phyloP scores from a whole-genome alignment of 1,140 invertebrate genomes.

The Scaptomyza pallida region DNA sequence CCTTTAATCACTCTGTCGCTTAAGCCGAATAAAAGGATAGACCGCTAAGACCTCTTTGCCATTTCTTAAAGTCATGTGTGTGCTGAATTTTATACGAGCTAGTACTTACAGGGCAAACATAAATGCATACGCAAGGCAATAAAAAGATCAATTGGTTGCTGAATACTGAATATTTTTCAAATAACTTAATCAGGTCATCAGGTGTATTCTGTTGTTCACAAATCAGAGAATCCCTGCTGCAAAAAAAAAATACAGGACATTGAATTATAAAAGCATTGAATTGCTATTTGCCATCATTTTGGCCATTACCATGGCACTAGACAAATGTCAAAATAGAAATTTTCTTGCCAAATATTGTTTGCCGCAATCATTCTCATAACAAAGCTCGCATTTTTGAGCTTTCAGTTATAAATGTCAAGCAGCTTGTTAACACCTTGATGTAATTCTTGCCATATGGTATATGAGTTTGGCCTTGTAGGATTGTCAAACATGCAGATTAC shows the following conservation, averaged over 20 bases:
- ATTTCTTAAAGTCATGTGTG: background rate
- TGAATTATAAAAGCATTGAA: background rate
- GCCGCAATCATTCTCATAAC: background rate
- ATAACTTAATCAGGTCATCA: too few relatives aligned
- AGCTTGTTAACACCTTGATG: too few relatives aligned
- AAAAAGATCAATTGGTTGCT: too few relatives aligned
- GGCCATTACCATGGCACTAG: constrained; percentile 5
- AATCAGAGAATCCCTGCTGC: background rate
- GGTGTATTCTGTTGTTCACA: background rate
- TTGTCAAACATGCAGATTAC: background rate
- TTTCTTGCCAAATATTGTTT: background rate
- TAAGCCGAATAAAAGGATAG: constrained; percentile 6
- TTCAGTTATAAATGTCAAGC: background rate
- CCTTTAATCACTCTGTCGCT: constrained; percentile 9
- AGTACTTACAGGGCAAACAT: background rate
- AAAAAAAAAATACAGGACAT: background rate
- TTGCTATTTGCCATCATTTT: background rate
- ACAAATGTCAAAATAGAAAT: background rate
- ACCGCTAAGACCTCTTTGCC: background rate
- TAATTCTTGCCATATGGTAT: too few relatives aligned
- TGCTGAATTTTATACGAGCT: background rate
- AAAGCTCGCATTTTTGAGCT: background rate
- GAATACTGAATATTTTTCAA: too few relatives aligned
- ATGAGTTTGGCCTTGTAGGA: too few relatives aligned
- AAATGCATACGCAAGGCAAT: background rate